A percentile compares a stretch with the other conserved stretches of the same genome.
These are phyloP conservation scores for Diogma glabrata DNA, from an alignment of 2,888 invertebrate species.

Conservation along the genomic window DNA sequence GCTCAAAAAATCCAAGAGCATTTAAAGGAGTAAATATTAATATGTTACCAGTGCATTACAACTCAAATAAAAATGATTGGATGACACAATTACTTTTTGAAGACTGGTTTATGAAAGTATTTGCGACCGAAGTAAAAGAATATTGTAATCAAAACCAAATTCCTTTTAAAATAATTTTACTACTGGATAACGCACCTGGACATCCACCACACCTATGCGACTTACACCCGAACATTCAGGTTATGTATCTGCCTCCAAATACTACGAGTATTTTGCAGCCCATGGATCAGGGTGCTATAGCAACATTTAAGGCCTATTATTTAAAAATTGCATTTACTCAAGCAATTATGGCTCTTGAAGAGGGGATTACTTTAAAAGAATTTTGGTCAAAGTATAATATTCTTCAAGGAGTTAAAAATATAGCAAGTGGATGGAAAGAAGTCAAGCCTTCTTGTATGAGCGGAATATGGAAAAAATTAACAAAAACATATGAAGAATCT, in stretches of 20 bases:
- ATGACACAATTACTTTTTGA: background rate
- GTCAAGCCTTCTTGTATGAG: slow-evolving; percentile 7
- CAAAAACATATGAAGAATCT: slow-evolving; percentile 1
- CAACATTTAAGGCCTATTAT: slow-evolving; percentile 7
- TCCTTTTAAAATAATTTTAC: slow-evolving; percentile 7
- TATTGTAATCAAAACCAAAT: slow-evolving; percentile 3
- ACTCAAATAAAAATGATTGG: slow-evolving; percentile 1
- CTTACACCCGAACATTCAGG: slow-evolving; percentile 5
- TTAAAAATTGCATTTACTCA: slow-evolving; percentile 7
- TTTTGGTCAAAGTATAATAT: slow-evolving; percentile 1
- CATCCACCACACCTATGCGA: slow-evolving; percentile 6
- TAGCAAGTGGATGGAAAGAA: slow-evolving; percentile 3
- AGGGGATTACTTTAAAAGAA: slow-evolving; percentile 6
- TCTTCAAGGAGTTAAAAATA: slow-evolving; percentile 2
- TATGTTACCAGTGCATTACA: slow-evolving; percentile 7
- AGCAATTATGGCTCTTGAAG: slow-evolving; percentile 4
- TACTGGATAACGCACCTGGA: slow-evolving; percentile 6
- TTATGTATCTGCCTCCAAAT: slow-evolving; percentile 5
- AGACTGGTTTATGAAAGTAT: background rate
- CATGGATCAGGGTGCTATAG: slow-evolving; percentile 3
- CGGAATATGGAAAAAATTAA: slow-evolving; percentile 6
- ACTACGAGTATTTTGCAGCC: slow-evolving; percentile 6
- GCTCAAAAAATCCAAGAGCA: slow-evolving; percentile 6
- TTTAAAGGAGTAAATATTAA: background rate
- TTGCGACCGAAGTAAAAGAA: slow-evolving; percentile 2